Evolutionary conservation across 2,113 vertebrate species (phyloP), one percentile per base, ranked within the genome.

Genomic region (Oreochromis spilurus): DNA sequence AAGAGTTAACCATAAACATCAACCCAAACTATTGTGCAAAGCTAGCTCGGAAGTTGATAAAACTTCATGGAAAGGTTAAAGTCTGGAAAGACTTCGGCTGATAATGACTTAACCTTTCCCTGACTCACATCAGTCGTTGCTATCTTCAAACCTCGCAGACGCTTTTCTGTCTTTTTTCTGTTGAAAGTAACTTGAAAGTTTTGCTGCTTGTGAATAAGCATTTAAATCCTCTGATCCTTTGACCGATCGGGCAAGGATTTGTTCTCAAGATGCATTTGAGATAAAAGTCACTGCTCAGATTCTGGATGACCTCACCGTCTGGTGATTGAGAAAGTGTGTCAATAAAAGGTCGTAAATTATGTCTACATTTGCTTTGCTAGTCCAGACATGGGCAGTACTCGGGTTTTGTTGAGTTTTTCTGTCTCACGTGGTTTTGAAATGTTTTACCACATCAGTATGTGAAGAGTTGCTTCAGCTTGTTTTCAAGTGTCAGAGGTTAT

Each of bases 271-370:
- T 86, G 53, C 81, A 78, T 80, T 81, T 65, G 50, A 85, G 89
- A 85, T 90, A 85, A 87, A 91, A 50, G 85, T 88, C 84, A 82
- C 17, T 6, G 24, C 67, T 85, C 79, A 40, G 24, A 79, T 83
- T 54, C 84, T 9, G 53, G 52, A 85, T 91, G 90, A 94, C 75
- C 87, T 90, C 88, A 92, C 72, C 12, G 6, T 36, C 21, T 50
- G 62, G 17, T 89, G 91, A 92, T 75, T 91, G 80, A 91, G 43
- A 75, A 55, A 67, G 77, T 84, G 81, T 89, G 82, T 91, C 86
- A 88, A 21, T 84, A 54, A 82, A 45, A 36, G 19, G 81, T 12
- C 1, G 14, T 62, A n/a, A 50, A 43, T 8, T 52, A 86, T 21
- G 72, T 85, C 79, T 92, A 17, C 40, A 7, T 58, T 80, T 77